Conservation (phyloP, 2,888 invertebrate genomes). For the Adelognathus sp. region DNA sequence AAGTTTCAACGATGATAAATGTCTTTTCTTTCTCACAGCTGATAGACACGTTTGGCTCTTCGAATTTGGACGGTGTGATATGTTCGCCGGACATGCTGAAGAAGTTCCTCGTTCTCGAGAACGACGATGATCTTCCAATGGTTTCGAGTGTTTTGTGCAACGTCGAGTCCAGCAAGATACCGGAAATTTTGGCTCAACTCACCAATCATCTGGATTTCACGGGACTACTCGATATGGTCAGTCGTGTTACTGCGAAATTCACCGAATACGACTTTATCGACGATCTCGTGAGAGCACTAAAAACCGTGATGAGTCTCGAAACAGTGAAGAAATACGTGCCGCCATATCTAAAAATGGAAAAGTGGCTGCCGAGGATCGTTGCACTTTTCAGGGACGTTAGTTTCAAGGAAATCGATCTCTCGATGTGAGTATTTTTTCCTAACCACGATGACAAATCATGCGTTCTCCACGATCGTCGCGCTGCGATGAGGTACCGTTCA, state of each 20-base stretch:
- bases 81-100: slow-evolving; percentile 72
- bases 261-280: slow-evolving; percentile 81
- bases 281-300: slow-evolving; percentile 80
- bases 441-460: background rate
- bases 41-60: slow-evolving; percentile 73
- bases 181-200: slow-evolving; percentile 81
- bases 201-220: slow-evolving; percentile 82
- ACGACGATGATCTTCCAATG: slow-evolving; percentile 67
- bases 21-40: slow-evolving; percentile 61
- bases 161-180: slow-evolving; percentile 79
- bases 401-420: slow-evolving; percentile 71
- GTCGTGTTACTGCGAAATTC: slow-evolving; percentile 80
- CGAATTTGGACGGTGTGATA: slow-evolving; percentile 71
- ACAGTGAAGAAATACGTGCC: slow-evolving; percentile 82
- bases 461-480: background rate
- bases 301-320: slow-evolving; percentile 81
- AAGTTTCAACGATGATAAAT: background rate
- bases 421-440: slow-evolving; percentile 70
- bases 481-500: slow-evolving; percentile 3
- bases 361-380: slow-evolving; percentile 75
- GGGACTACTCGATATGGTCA: slow-evolving; percentile 83
- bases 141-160: slow-evolving; percentile 81
- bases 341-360: slow-evolving; percentile 78
- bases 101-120: slow-evolving; percentile 71
- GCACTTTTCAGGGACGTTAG: slow-evolving; percentile 70